Base-by-base conservation (phyloP, 1,140 invertebrate species). In the Trichoplusia ni region DNA sequence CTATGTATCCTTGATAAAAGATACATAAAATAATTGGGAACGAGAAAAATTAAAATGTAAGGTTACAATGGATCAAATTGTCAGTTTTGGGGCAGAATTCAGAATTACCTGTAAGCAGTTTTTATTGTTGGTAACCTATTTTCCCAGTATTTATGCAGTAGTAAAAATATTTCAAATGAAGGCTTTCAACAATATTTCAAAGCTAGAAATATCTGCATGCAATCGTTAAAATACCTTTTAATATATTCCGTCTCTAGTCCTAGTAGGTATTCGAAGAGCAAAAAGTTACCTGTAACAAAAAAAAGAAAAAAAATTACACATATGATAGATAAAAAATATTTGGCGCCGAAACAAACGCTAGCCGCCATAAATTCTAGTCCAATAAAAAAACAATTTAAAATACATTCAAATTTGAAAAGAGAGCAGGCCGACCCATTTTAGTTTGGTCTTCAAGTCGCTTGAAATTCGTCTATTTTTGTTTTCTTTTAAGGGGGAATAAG, bases 331-430 rank as follows among this genome's bases (percentile, higher is more conserved):
- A 51, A 60, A 58, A 68, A 78, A 84, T 77, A 81, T 82, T 81
- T 84, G 84, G 78, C 82, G 72, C 78, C 73, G 77, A 84, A 82
- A 82, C 71, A 72, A 70, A 81, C 69, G 66, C 73, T 65, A 74
- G 73, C 73, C 64, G 70, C 67, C 76, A 86, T 89, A 84, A 86
- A 89, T 89, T 86, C 71, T 75, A 79, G 77, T 79, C 84, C 80
- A 89, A 86, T 86, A 89, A 86, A 89, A 86, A 89, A 83, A 79
- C 84, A 86, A 89, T 89, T 84, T 81, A 80, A 86, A 86, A 85
- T 77, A 83, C 81, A 81, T 82, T 84, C 80, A 82, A 86, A 89
- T 86, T 83, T 74, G 74, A 81, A 84, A 81, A 77, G 67, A 77
- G 79, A 82, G 77, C 72, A 77, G 60, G 71, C 79, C 40, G 80